Evolutionary conservation across 2,888 invertebrate genomes (phyloP).

Genomic region (Aplocera efformata): DNA sequence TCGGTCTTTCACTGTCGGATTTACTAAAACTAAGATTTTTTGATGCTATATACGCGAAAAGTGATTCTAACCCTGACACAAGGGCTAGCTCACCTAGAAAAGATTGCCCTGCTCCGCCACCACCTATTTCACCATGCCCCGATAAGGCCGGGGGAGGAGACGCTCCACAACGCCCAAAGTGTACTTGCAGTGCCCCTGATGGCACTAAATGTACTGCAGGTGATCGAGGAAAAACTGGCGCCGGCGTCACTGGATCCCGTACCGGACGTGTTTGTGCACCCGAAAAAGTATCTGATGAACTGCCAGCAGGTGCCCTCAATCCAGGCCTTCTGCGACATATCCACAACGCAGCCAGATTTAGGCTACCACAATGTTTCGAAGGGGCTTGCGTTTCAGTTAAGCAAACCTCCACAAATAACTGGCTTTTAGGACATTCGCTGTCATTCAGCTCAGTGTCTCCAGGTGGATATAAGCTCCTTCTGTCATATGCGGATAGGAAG

Average conservation of each 20-base stretch:
- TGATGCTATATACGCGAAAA: conserved; percentile 59
- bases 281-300: conserved; percentile 38
- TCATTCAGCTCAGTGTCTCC: conserved; percentile 73
- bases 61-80: conserved; percentile 38
- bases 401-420: conserved; percentile 54
- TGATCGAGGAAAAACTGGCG: conserved; percentile 70
- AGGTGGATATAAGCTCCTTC: conserved; percentile 65
- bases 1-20: conserved; percentile 46
- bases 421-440: conserved; percentile 65
- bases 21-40: conserved; percentile 52
- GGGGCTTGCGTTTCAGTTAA: conserved; percentile 65
- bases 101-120: conserved; percentile 5
- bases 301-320: conserved; percentile 53
- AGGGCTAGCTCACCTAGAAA: conserved; percentile 39
- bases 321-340: conserved; percentile 68
- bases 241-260: conserved; percentile 69
- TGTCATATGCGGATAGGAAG: conserved; percentile 60
- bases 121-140: conserved; percentile 13
- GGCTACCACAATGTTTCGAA: conserved; percentile 73
- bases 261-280: conserved; percentile 35
- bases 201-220: conserved; percentile 39
- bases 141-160: conserved; percentile 23
- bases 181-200: conserved; percentile 36
- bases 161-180: conserved; percentile 27
- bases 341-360: conserved; percentile 65